Evolutionary conservation across 2,113 vertebrate species (phyloP).

Genomic region (Chaetura pelagica): DNA sequence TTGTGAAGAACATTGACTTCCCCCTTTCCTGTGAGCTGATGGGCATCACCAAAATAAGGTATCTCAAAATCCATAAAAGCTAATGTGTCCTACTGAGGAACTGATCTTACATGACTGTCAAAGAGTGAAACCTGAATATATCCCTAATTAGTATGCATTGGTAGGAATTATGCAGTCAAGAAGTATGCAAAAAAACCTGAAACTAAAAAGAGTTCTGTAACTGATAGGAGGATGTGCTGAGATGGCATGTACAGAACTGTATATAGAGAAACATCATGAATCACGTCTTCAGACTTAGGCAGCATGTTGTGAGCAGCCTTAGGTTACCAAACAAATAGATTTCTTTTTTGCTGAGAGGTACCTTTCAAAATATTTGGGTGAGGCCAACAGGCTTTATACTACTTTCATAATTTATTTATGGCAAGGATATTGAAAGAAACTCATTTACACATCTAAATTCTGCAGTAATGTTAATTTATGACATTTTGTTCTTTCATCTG

Average conservation of each 20-base stretch:
- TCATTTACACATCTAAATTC: not conserved
- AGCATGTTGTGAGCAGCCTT: not conserved
- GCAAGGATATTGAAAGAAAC: not conserved
- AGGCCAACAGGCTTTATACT: not conserved
- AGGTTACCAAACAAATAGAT: not conserved
- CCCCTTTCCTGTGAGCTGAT: not conserved
- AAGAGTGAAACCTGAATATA: not conserved
- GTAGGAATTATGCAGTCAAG: not conserved
- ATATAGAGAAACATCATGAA: not conserved
- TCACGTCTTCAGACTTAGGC: not conserved
- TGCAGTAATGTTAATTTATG: not conserved
- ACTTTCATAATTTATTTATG: not conserved
- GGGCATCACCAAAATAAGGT: not conserved
- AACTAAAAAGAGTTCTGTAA: not conserved
- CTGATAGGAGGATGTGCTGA: not conserved
- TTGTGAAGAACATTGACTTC: not conserved
- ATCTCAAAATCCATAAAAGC: not conserved
- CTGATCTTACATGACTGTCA: accelerated
- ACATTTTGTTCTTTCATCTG: not conserved
- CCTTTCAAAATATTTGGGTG: not conserved
- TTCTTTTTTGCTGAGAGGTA: not conserved
- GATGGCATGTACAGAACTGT: not conserved
- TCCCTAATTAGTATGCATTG: not conserved
- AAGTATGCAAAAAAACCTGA: not conserved
- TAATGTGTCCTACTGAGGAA: accelerated